Base-by-base conservation (phyloP, 1,140 invertebrate genomes). In the Schlechtendalia chinensis region DNA sequence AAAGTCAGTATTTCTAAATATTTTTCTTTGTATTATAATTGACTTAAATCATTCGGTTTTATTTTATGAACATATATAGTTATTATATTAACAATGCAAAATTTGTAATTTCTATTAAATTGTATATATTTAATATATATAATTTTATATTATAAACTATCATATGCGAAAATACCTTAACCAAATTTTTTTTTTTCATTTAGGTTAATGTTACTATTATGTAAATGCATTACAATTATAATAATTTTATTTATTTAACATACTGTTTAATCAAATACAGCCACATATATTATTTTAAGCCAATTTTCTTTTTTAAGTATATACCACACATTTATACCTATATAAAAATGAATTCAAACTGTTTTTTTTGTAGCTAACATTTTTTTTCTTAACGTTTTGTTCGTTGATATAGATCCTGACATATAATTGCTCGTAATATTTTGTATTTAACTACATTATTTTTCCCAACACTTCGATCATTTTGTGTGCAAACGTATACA, bases 371-470 rank as follows among this genome's bases (percentile, higher is more conserved):
- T 61, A 39, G 32, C 8, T 39, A 4, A 39, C 3, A 39, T 3
- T 39, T 39, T 39, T 39, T 39, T 39, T 39, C 32, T n/a, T n/a
- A n/a, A n/a, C n/a, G n/a, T n/a, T n/a, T n/a, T n/a, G n/a, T n/a
- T n/a, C n/a, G n/a, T n/a, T n/a, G n/a, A n/a, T n/a, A n/a, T n/a
- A n/a, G n/a, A n/a, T n/a, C n/a, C n/a, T n/a, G n/a, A n/a, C n/a
- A n/a, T n/a, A n/a, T n/a, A n/a, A n/a, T n/a, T n/a, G n/a, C n/a
- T n/a, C n/a, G n/a, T n/a, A n/a, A n/a, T n/a, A n/a, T n/a, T n/a
- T n/a, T 79, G 56, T 79, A 27, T 39, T 39, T 79, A 39, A 63
- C 17, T 45, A 79, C 58, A 79, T 79, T 79, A 27, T 58, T 79
- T 79, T 79, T 79, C 22, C 58, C 69, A n/a, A n/a, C n/a, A n/a